Percentiles rank a stretch among this genome's conserved stretches.
phyloP scores from a whole-genome alignment of 1,140 invertebrate genomes.

The Drosophila setifemur region DNA sequence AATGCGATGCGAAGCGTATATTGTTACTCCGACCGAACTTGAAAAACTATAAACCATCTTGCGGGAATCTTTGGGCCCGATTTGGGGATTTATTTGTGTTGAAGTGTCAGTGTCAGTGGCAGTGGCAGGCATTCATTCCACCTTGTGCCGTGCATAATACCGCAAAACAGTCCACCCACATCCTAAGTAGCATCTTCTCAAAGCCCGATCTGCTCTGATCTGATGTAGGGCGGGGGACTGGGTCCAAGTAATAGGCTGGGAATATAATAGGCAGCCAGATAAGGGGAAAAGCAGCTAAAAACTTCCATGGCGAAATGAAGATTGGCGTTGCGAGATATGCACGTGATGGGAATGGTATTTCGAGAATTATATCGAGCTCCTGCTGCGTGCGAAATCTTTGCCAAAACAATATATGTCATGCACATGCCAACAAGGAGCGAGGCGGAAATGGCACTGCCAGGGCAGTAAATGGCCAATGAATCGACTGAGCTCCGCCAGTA shows the following conservation, averaged over 20 bases:
- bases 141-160: slow-evolving; percentile 29
- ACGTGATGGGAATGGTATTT: slow-evolving; percentile 79
- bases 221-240: too few relatives aligned
- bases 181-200: background rate
- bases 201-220: slow-evolving; percentile 19
- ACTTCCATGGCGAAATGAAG: slow-evolving; percentile 70
- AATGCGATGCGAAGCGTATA: slow-evolving; percentile 38
- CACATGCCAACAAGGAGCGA: slow-evolving; percentile 26
- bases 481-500: slow-evolving; percentile 54
- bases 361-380: slow-evolving; percentile 70
- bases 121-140: slow-evolving; percentile 27
- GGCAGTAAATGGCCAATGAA: slow-evolving; percentile 68
- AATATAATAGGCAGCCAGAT: slow-evolving; percentile 20
- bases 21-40: slow-evolving; percentile 35
- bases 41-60: slow-evolving; percentile 41
- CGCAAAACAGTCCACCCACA: slow-evolving; percentile 15
- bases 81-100: slow-evolving; percentile 26
- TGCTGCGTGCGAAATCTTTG: slow-evolving; percentile 62
- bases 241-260: slow-evolving; percentile 12
- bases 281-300: slow-evolving; percentile 48
- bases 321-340: slow-evolving; percentile 64
- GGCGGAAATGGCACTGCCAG: slow-evolving; percentile 20
- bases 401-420: slow-evolving; percentile 77
- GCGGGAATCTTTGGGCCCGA: slow-evolving; percentile 1
- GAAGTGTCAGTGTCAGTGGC: slow-evolving; percentile 18